Base-by-base conservation (phyloP, 2,113 vertebrate species). In the Calidris pygmaea region DNA sequence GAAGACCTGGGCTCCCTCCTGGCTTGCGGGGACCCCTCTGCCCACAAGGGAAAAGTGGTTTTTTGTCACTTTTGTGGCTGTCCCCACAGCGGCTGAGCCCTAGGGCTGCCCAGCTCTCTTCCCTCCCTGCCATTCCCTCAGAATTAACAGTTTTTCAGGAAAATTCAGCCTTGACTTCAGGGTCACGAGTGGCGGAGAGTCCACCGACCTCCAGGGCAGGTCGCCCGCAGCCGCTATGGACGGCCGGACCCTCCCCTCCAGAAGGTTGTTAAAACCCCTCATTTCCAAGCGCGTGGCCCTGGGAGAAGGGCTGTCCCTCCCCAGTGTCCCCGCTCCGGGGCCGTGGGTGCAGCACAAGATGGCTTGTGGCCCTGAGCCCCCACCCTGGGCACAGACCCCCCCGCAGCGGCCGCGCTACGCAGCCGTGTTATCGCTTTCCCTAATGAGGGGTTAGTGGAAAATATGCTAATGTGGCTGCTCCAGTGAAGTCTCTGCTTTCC, bases 141-240 rank as follows among this genome's bases (percentile, higher is more conserved):
- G 37, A n/a, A 23, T 19, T 1, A n/a, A 30, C 3, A n/a, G 55
- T 9, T 30, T 15, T 43, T 9, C 23, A 16, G 67, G 66, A 15
- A 22, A 32, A 27, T 8, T 30, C 66, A 79, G 55, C 43, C 50
- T 65, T 24, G 45, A 1, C 32, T 43, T 32, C 67, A 8, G 32
- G 41, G 34, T 34, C 35, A 21, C 21, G 2, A 0, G 50, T 1
- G 56, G n/a, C 45, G 27, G n/a, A 65, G 37, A 5, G 6, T 39
- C 55, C 22, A 9, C 32, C 14, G 2, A 1, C 9, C 14, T 8
- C 59, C 53, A 5, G 62, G 59, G n/a, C n/a, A 9, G 43, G 45
- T 3, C 10, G n/a, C 32, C 74, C 11, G 75, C 45, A 12, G 73
- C 67, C 6, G 2, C 1, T 2, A 1, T 0, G 41, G 65, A 7